phyloP scores from a whole-genome alignment of 2,113 vertebrate genomes.

The Solenodon paradoxus region DNA sequence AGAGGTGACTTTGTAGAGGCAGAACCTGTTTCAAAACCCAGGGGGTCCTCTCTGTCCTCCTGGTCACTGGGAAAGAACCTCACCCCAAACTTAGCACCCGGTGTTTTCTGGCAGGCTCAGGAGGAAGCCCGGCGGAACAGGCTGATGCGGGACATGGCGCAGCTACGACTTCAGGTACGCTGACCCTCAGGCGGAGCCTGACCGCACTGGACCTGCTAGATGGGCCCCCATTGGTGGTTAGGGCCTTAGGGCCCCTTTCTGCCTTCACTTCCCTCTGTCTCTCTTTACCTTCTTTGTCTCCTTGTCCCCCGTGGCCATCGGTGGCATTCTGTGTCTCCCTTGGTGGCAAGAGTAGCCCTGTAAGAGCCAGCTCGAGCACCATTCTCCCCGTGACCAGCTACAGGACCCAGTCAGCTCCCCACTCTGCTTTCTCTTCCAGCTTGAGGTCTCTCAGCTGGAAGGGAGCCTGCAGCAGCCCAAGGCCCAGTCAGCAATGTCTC shows the following conservation, averaged over 20 bases:
- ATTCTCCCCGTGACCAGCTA: accelerated
- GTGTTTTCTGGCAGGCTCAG: slow-evolving; percentile 86
- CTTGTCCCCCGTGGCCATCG: no score
- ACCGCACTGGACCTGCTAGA: neutral
- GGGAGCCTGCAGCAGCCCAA: slow-evolving; percentile 97
- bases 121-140: slow-evolving; percentile 96
- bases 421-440: slow-evolving; percentile 76
- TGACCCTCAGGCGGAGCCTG: neutral
- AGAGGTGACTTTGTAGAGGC: accelerated
- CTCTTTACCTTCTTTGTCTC: neutral
- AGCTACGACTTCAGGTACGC: slow-evolving; percentile 94
- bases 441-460: slow-evolving; percentile 97
- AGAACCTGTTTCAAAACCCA: neutral
- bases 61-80: neutral
- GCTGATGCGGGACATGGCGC: slow-evolving; percentile 98
- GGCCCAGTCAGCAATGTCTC: slow-evolving; percentile 96
- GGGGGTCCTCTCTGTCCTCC: neutral
- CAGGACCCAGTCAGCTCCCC: neutral
- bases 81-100: neutral
- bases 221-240: no score
- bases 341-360: neutral
- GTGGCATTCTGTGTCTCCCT: neutral
- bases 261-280: neutral
- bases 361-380: neutral
- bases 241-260: no score